These are phyloP conservation scores for Clarias fuscus DNA, from an alignment of 2,797 vertebrate genomes.

Conservation along the genomic window DNA sequence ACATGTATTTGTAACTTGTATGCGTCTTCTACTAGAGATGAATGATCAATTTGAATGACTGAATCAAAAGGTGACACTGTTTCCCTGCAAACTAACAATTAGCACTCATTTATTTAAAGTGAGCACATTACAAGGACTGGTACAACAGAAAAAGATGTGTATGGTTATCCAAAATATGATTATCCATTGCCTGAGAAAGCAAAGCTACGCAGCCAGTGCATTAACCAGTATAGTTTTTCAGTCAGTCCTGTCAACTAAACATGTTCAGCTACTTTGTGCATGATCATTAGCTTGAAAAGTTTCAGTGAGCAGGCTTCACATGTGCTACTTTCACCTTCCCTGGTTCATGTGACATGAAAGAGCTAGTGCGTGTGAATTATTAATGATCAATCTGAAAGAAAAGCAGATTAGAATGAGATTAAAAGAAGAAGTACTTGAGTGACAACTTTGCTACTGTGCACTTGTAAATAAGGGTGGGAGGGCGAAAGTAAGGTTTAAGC, in stretches of 20 bases:
- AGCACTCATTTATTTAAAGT: background rate
- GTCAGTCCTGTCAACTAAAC: background rate
- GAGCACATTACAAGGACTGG: background rate
- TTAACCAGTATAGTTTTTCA: background rate
- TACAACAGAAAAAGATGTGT: background rate
- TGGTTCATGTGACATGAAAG: background rate
- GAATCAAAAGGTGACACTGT: background rate
- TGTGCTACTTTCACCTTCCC: background rate
- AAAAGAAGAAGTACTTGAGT: background rate
- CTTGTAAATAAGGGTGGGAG: slow-evolving; percentile 66
- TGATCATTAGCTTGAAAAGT: background rate
- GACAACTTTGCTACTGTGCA: slow-evolving; percentile 16
- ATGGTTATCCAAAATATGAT: too few relatives aligned
- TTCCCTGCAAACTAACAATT: background rate
- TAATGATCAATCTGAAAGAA: background rate
- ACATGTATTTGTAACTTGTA: background rate
- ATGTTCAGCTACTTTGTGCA: background rate
- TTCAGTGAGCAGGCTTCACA: background rate
- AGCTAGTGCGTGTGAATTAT: background rate
- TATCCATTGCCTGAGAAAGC: background rate
- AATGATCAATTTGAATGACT: background rate
- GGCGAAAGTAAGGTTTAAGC: slow-evolving; percentile 61
- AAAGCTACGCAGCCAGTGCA: background rate
- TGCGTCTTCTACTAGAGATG: background rate
- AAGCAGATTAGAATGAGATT: background rate